Evolutionary conservation across 2,797 vertebrate genomes (phyloP).

Genomic region (Oophaga sylvatica): DNA sequence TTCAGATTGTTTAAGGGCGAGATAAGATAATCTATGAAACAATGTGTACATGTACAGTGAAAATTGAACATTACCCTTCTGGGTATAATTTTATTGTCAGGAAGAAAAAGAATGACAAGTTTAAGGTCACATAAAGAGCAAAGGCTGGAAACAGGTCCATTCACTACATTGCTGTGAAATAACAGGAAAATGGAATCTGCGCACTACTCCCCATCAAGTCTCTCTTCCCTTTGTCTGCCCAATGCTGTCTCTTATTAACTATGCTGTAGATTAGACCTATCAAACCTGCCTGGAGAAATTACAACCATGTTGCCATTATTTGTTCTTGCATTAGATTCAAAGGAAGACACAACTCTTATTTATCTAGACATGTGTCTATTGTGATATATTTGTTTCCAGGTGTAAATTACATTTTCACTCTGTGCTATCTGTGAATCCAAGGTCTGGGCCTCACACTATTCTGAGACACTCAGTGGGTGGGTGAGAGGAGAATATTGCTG

Average conservation of each 20-base stretch:
- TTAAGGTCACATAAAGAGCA: conserved; percentile 26
- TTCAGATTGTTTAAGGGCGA: conserved; percentile 11
- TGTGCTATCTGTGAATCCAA: conserved; percentile 38
- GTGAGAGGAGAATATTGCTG: conserved; percentile 45
- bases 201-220: not conserved
- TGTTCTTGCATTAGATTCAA: conserved; percentile 25
- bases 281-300: conserved; percentile 33
- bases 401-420: conserved; percentile 24
- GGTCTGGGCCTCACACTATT: conserved; percentile 36
- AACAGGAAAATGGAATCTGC: conserved; percentile 30
- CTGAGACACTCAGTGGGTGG: conserved; percentile 55
- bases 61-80: conserved; percentile 18
- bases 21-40: not conserved
- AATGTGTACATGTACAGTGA: not conserved
- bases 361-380: conserved; percentile 27
- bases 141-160: conserved; percentile 11
- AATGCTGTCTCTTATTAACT: conserved; percentile 33
- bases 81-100: conserved; percentile 41
- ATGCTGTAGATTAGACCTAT: conserved; percentile 24
- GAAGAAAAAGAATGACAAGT: conserved; percentile 18
- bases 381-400: conserved; percentile 36
- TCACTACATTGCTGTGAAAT: conserved; percentile 8
- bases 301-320: conserved; percentile 36
- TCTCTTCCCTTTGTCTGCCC: not conserved
- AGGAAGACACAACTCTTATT: conserved; percentile 40